Conservation (phyloP, 2,888 invertebrate species). For the Meloe dianella region DNA sequence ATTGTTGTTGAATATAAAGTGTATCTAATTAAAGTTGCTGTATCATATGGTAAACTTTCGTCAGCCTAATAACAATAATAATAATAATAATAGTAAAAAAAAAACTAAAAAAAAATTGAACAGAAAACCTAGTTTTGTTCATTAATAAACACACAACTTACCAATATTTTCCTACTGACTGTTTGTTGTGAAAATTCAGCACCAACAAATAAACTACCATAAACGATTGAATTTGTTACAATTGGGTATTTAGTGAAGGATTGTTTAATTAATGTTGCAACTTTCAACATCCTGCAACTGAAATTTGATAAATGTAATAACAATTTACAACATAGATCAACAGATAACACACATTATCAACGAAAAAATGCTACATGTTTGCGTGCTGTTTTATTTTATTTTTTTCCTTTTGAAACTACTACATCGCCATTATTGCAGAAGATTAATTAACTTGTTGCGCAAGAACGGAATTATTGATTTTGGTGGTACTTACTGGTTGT, state of each 20-base stretch:
- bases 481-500: neutral
- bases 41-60: constrained; percentile 60
- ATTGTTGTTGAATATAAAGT: constrained; percentile 67
- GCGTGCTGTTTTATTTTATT: neutral
- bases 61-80: constrained; percentile 53
- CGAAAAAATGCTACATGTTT: constrained; percentile 4
- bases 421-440: neutral
- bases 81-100: too few relatives aligned
- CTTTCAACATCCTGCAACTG: constrained; percentile 44
- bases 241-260: constrained; percentile 61
- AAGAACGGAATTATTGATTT: constrained; percentile 27
- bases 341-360: constrained; percentile 4
- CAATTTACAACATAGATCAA: neutral
- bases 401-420: neutral
- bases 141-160: constrained; percentile 59
- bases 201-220: constrained; percentile 78
- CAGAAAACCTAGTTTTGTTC: neutral
- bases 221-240: constrained; percentile 66
- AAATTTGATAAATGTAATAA: constrained; percentile 1
- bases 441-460: constrained; percentile 24
- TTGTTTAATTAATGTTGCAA: constrained; percentile 43
- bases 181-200: constrained; percentile 84
- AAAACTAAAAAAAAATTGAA: constrained; percentile 22
- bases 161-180: constrained; percentile 70
- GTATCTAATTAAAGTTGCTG: constrained; percentile 64